These are phyloP conservation scores for Cnemophilus loriae DNA, from an alignment of 2,113 vertebrate genomes.

Conservation along the genomic window DNA sequence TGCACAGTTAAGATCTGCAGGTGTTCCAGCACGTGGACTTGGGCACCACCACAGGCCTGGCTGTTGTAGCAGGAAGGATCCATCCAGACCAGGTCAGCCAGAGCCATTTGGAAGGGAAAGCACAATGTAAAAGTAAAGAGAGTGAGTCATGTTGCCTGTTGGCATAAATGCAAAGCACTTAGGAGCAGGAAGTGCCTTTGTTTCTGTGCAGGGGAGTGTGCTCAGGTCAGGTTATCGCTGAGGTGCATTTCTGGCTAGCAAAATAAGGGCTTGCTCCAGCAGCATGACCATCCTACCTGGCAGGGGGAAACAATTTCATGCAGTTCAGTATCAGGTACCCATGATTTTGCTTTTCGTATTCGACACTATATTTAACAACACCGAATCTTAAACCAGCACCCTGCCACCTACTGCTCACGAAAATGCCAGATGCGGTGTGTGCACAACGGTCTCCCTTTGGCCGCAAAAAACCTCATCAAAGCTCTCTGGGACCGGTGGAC, in stretches of 20 bases:
- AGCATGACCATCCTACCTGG: rapidly evolving
- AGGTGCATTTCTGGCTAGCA: neutral
- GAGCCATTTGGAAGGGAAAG: neutral
- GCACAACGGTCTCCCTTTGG: neutral
- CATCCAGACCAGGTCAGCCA: neutral
- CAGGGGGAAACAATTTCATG: neutral
- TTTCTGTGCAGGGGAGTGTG: neutral
- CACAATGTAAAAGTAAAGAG: neutral
- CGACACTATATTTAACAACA: neutral
- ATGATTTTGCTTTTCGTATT: neutral
- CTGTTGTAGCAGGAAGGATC: rapidly evolving
- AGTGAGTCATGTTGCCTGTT: neutral
- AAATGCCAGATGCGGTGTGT: neutral
- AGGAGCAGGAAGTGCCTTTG: constrained; percentile 24
- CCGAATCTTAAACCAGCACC: neutral
- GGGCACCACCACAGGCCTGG: rapidly evolving
- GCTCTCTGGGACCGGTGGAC: neutral
- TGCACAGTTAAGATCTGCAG: neutral
- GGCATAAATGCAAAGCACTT: neutral
- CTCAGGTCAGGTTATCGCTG: neutral
- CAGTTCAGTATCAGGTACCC: neutral
- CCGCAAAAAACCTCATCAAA: neutral
- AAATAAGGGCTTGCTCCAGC: neutral
- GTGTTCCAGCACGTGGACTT: neutral
- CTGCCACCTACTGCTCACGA: neutral